These are phyloP conservation scores for Eupithecia subumbrata DNA, from an alignment of 2,888 invertebrate genomes.

Conservation along the genomic window DNA sequence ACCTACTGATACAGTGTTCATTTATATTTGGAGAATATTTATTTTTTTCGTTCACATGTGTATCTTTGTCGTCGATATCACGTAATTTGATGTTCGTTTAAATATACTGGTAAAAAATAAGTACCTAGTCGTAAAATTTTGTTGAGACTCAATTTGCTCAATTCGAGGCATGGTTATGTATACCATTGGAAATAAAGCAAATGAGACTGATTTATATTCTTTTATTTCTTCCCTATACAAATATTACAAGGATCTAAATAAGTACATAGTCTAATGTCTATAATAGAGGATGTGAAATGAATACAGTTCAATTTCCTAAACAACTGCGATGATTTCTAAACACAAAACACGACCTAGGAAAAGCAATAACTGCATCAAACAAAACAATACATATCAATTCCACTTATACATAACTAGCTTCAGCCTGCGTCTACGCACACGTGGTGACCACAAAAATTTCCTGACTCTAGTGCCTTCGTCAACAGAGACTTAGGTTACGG, in stretches of 20 bases:
- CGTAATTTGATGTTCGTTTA: neutral
- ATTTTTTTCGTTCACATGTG: neutral
- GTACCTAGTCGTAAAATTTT: neutral
- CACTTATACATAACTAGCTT: neutral
- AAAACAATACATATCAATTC: neutral
- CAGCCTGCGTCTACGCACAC: neutral
- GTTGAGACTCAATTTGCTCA: conserved; percentile 59
- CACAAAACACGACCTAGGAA: neutral
- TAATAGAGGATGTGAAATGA: neutral
- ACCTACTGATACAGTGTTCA: conserved; percentile 33
- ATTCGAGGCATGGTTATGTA: conserved; percentile 55
- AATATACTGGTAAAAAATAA: conserved; percentile 8
- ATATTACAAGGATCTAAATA: neutral
- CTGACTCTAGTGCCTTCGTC: too few species aligned
- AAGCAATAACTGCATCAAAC: neutral
- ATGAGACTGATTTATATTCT: conserved; percentile 72
- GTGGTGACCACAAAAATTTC: neutral
- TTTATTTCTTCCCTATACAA: conserved; percentile 45
- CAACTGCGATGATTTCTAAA: neutral
- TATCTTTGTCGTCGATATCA: neutral
- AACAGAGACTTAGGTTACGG: neutral
- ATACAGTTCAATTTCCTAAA: neutral
- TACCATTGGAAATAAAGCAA: conserved; percentile 68
- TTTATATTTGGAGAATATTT: neutral
- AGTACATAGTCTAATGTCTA: neutral